Evolutionary conservation across 2,113 vertebrate genomes (phyloP).

Genomic region (Machaerirhynchus nigripectus): DNA sequence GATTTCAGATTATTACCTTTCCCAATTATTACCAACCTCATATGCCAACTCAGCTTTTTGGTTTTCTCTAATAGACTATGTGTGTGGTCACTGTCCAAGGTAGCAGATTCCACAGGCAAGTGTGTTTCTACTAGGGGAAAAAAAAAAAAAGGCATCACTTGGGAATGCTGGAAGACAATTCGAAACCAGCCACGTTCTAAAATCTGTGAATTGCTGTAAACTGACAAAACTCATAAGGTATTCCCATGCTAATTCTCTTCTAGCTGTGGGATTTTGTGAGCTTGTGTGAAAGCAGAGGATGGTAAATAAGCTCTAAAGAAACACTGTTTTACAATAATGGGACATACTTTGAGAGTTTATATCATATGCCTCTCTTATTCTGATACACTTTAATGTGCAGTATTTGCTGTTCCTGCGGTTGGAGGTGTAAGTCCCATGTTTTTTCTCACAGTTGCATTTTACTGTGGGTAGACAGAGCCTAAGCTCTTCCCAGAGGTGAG

Average conservation of each 20-base stretch:
- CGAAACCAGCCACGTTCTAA: neutral
- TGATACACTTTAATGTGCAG: neutral
- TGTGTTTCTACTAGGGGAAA: neutral
- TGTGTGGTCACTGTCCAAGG: neutral
- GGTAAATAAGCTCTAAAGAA: neutral
- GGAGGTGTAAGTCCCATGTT: fast-evolving
- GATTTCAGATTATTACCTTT: neutral
- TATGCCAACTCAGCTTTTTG: neutral
- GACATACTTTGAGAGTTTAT: neutral
- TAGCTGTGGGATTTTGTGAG: neutral
- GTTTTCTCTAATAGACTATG: neutral
- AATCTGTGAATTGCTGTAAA: neutral
- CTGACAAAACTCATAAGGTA: neutral
- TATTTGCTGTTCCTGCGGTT: neutral
- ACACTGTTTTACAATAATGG: neutral
- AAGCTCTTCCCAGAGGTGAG: neutral
- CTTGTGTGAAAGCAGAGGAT: neutral
- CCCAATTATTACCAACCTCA: neutral
- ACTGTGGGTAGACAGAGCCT: neutral
- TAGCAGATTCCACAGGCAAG: neutral
- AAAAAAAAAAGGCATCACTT: neutral
- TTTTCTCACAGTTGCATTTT: neutral
- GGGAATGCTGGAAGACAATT: neutral
- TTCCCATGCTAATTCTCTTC: neutral
- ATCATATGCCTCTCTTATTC: neutral